Percentiles rank a stretch among this genome's conserved stretches.
These are phyloP conservation scores for Chrysolina haemoptera DNA, from an alignment of 2,888 invertebrate species.

Conservation along the genomic window DNA sequence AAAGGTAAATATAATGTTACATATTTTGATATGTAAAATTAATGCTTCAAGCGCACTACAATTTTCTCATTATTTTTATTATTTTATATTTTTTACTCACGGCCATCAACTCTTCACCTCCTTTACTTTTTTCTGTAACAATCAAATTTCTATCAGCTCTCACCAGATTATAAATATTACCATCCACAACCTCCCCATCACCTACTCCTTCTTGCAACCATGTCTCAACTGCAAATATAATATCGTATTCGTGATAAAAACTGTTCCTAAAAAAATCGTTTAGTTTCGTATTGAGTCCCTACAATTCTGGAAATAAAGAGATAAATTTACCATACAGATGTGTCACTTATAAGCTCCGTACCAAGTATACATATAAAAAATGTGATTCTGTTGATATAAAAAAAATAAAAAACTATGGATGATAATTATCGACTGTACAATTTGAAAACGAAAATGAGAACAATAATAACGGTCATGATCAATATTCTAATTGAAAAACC, in stretches of 20 bases:
- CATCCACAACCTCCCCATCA: conserved; percentile 17
- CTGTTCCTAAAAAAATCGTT: background rate
- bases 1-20: conserved; percentile 18
- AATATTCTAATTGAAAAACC: background rate
- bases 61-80: conserved; percentile 9
- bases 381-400: background rate
- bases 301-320: conserved; percentile 19
- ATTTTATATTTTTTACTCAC: conserved; percentile 14
- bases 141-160: conserved; percentile 19
- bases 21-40: conserved; percentile 9
- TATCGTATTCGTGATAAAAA: background rate
- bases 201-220: conserved; percentile 8
- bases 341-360: conserved; percentile 14
- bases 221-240: background rate
- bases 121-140: conserved; percentile 9
- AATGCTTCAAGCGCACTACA: conserved; percentile 11
- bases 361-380: background rate
- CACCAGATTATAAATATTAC: conserved; percentile 20
- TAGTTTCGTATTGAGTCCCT: background rate
- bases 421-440: background rate
- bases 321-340: conserved; percentile 14
- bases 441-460: background rate
- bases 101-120: conserved; percentile 18
- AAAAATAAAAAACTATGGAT: background rate
- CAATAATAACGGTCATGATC: background rate